A percentile compares a stretch with the other conserved stretches of the same genome.
phyloP scores from a whole-genome alignment of 2,888 invertebrate genomes.

The Pediacus dermestoides region DNA sequence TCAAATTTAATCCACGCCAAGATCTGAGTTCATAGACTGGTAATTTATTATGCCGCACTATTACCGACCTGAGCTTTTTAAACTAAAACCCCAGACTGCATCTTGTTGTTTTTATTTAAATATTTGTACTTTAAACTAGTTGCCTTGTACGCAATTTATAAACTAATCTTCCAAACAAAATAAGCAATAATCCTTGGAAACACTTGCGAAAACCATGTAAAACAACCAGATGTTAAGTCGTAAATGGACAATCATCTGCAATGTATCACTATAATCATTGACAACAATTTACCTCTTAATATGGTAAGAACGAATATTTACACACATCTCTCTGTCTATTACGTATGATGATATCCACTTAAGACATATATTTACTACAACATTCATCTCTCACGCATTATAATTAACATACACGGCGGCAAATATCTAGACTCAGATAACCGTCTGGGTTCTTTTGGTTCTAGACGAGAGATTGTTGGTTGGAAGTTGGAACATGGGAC shows the following conservation, averaged over 20 bases:
- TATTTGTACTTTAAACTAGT: no score
- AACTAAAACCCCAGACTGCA: no score
- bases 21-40: conserved; percentile 14
- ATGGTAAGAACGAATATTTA: no score
- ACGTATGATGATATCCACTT: conserved; percentile 5
- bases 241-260: conserved; percentile 5
- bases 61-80: no score
- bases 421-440: conserved; percentile 9
- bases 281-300: no score
- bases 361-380: conserved; percentile 6
- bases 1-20: conserved; percentile 20
- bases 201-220: no score
- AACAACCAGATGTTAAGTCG: no score
- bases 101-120: no score
- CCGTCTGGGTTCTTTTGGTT: conserved; percentile 12
- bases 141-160: no score
- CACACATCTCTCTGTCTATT: not conserved
- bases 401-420: conserved; percentile 12
- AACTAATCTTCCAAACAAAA: no score
- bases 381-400: conserved; percentile 6
- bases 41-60: conserved; percentile 16
- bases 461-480: not conserved
- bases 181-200: no score
- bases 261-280: no score
- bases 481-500: not conserved